Evolutionary conservation across 2,113 vertebrate species (phyloP), one percentile per base, ranked within the genome.

Genomic region (Lepisosteus osseus): DNA sequence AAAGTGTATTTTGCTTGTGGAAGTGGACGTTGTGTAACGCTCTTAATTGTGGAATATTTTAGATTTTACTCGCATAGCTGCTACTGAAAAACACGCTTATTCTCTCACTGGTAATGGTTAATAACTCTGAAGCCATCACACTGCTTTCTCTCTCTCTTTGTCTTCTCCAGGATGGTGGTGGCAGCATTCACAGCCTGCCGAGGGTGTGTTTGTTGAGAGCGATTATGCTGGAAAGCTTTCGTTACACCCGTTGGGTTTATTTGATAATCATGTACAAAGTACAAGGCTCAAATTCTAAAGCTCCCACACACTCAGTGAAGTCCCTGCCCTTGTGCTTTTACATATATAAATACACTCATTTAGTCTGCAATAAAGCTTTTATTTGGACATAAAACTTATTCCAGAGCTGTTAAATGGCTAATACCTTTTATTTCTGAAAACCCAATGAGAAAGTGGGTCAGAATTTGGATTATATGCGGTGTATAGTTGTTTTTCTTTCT

Each of bases 291-390:
- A 68, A 75, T 80, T 80, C 76, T 70, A 55, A 66, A 65, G 44
- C 64, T 76, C 57, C 61, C 72, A 78, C 77, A 76, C 61, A 70
- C 7, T 66, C 54, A 55, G 17, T 44, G 75, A 75, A 69, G 72
- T 64, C 72, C 65, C 66, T 57, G 45, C 7, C 77, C 67, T 45
- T 11, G 61, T 43, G 80, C 56, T 83, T 88, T 82, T 81, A 88
- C 84, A 73, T 76, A 78, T 71, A 74, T 73, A 83, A 84, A 87
- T 76, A 83, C 79, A 80, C 76, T 73, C 83, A 73, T 74, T 85
- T 82, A 83, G 70, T 70, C 72, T 69, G 81, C 78, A 78, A 77
- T 86, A 83, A 86, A 89, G 56, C 61, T 86, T 87, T 88, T 86
- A 86, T 76, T 83, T 83, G 80, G 77, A 80, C 79, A 85, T 89